Evolutionary conservation across 35 echinoderm and acorn worm species (phyloP).

Genomic region (Acanthaster planci): DNA sequence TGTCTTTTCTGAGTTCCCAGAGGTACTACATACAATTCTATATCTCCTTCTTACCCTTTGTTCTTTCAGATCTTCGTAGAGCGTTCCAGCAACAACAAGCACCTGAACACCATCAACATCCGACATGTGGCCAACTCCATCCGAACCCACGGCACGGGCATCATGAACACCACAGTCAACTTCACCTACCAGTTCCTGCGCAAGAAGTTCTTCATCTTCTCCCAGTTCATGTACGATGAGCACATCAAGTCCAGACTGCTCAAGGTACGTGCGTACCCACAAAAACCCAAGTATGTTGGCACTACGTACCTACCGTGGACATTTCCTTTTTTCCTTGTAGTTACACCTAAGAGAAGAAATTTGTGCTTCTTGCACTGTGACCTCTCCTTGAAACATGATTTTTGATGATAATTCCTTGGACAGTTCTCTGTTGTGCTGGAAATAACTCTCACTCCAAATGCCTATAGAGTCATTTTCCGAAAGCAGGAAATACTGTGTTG

Average conservation of each 20-base stretch:
- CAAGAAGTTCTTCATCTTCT: constrained; percentile 99
- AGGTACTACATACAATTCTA: neutral
- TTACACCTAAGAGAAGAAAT: too few relatives aligned
- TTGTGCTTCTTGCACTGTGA: too few relatives aligned
- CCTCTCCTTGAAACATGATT: too few relatives aligned
- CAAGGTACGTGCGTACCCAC: constrained; percentile 92
- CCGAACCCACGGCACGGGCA: constrained; percentile 96
- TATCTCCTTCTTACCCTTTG: neutral
- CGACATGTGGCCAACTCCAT: constrained; percentile 98
- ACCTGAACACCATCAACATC: constrained; percentile 99
- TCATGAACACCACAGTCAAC: constrained; percentile 99
- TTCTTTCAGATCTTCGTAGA: constrained; percentile 93
- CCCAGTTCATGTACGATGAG: constrained; percentile 99
- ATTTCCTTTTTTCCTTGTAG: too few relatives aligned
- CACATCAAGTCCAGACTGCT: constrained; percentile 99
- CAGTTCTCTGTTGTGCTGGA: too few relatives aligned
- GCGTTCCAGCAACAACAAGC: constrained; percentile 97
- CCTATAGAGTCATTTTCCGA: too few relatives aligned
- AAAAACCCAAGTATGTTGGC: too few relatives aligned
- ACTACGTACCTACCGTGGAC: too few relatives aligned
- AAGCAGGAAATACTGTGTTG: too few relatives aligned
- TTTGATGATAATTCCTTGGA: too few relatives aligned
- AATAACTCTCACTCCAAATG: too few relatives aligned
- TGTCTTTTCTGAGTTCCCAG: too few relatives aligned
- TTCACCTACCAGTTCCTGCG: constrained; percentile 97